Conservation (phyloP, 2,113 vertebrate genomes). For the Saguinus imperator region DNA sequence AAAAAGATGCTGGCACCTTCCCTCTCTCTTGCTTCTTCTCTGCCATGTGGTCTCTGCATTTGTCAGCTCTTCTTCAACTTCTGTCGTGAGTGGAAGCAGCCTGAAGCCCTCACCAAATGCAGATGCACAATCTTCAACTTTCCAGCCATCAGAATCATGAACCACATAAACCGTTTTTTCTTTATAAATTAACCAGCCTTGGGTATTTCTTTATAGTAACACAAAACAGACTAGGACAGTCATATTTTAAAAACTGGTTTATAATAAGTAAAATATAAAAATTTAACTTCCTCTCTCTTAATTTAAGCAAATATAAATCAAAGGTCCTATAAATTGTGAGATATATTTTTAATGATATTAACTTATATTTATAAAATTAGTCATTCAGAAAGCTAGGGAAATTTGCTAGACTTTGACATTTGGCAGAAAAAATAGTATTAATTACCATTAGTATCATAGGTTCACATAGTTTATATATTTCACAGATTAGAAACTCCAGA, state of each 20-base stretch:
- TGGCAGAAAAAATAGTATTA: neutral
- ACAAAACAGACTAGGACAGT: neutral
- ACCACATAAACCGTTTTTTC: neutral
- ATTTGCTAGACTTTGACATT: neutral
- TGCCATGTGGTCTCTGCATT: neutral
- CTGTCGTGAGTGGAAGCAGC: neutral
- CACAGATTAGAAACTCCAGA: neutral
- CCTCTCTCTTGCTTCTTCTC: neutral
- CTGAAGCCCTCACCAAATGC: neutral
- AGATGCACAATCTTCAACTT: neutral
- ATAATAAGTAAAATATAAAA: neutral
- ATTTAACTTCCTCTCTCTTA: neutral
- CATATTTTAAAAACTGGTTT: neutral
- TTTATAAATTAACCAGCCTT: neutral
- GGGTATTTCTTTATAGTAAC: neutral
- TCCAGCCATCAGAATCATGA: neutral
- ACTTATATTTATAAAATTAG: conserved; percentile 1
- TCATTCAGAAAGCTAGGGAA: neutral
- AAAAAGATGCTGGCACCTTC: neutral
- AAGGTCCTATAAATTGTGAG: neutral
- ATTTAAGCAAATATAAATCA: neutral
- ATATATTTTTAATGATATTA: neutral
- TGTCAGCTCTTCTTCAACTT: neutral
- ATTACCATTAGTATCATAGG: neutral
- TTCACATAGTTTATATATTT: neutral